A percentile compares a stretch with the other conserved stretches of the same genome.
These are phyloP conservation scores for Myiozetetes cayanensis DNA, from an alignment of 2,113 vertebrate genomes.

Conservation along the genomic window DNA sequence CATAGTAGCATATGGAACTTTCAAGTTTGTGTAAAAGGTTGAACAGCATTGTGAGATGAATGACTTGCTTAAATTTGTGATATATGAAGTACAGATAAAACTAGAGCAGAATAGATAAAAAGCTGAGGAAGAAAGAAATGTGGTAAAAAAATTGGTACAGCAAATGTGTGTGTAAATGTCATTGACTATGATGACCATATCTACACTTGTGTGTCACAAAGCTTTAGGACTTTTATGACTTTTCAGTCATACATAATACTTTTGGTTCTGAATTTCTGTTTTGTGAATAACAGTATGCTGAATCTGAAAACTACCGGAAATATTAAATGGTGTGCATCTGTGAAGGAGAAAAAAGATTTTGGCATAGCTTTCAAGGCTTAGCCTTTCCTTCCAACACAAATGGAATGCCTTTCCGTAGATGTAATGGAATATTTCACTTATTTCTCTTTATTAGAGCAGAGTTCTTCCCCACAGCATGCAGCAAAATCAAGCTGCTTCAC, in stretches of 20 bases:
- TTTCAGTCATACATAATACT: background rate
- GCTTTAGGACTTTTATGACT: background rate
- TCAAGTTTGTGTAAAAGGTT: background rate
- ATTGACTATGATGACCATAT: background rate
- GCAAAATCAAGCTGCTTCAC: background rate
- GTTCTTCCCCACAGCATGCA: background rate
- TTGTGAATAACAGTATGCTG: background rate
- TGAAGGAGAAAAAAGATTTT: background rate
- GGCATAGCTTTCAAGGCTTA: background rate
- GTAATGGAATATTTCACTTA: background rate
- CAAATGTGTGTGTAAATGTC: background rate
- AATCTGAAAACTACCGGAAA: background rate
- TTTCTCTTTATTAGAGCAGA: background rate
- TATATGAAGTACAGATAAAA: background rate
- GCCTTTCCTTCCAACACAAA: background rate
- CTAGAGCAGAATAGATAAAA: background rate
- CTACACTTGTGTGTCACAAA: background rate
- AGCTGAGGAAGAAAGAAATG: background rate
- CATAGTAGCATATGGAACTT: background rate
- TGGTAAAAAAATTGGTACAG: background rate
- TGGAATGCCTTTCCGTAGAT: background rate
- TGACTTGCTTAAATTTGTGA: background rate
- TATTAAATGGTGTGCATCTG: background rate
- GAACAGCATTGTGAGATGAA: background rate
- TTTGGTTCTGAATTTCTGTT: background rate